Evolutionary conservation across 30 jellyfish, hydroid and myxozoan species (phyloP).

Genomic region (Rhopilema esculentum): DNA sequence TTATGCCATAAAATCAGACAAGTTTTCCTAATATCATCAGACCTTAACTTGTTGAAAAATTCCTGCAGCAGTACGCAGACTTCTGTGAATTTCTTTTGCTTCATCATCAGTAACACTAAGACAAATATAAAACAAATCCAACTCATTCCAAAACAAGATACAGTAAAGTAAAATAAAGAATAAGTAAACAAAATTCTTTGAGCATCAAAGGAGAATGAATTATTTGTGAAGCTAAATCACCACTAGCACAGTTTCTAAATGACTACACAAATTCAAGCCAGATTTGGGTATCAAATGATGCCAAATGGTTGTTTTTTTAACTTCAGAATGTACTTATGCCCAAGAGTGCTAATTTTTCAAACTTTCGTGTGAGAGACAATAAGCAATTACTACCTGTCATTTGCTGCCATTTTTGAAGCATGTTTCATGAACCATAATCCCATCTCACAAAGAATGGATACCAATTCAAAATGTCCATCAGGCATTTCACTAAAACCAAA

Average conservation of each 20-base stretch:
- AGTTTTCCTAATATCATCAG: neutral
- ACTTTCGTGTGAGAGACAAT: no score
- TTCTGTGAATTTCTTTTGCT: conserved; percentile 91
- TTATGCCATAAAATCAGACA: no score
- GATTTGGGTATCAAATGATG: no score
- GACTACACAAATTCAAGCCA: neutral
- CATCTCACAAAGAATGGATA: conserved; percentile 84
- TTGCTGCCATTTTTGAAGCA: conserved; percentile 84
- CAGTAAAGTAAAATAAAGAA: no score
- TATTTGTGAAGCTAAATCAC: neutral
- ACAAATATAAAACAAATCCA: neutral
- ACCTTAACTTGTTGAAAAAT: conserved; percentile 95
- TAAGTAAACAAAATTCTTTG: neutral
- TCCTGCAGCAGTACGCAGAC: conserved; percentile 94
- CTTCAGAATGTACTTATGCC: no score
- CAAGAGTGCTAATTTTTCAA: no score
- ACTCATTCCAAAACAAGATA: neutral
- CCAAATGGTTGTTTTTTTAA: no score
- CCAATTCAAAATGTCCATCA: conserved; percentile 92
- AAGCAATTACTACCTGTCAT: conserved; percentile 54
- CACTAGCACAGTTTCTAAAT: neutral
- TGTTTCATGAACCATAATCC: conserved; percentile 94
- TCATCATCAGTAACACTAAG: conserved; percentile 91
- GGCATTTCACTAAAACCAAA: conserved; percentile 82
- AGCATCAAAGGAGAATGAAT: neutral